Evolutionary conservation across 2,888 invertebrate species (phyloP), one percentile per base, ranked within the genome.

Genomic region (Zaprionus lineosus): DNA sequence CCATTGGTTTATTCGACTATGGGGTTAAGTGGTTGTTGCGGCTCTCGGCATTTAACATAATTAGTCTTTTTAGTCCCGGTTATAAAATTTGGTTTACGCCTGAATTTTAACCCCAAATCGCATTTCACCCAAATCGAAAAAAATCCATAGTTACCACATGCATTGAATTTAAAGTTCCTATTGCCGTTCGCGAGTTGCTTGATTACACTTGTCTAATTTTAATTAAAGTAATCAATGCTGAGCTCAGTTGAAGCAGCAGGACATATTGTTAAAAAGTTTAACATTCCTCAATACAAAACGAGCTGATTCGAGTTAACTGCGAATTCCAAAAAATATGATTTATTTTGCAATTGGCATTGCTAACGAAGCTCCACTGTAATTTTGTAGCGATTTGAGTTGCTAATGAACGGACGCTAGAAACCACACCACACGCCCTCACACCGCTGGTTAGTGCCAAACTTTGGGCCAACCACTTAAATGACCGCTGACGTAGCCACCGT

Each of bases 41-140:
- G 84, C 62, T 81, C 74, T 56, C 63, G 64, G 69, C 76, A 73
- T 87, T 86, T 86, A 83, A 77, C 73, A 78, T 86, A 87, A 86
- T 87, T 86, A 86, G 86, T 86, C 71, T 73, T 70, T 83, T 73
- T 72, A 69, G 77, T 87, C 86, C 75, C 86, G 81, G 70, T 82
- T 70, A 59, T 63, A 61, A 84, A 81, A 74, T 82, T 78, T 37
- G 78, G 78, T 73, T 61, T 39, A 44, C 55, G 57, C 50, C 53
- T 61, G 24, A 33, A 63, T 44, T 47, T 46, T 51, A 34, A 43
- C 46, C 39, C 37, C 7, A 58, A 70, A 65, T 57, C 53, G 41
- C 55, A 58, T 62, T 58, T 19, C 31, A 51, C 21, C 46, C 19
- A 39, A 31, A 18, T 18, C 19, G 11, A n/a, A n/a, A n/a, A n/a